Evolutionary conservation across 1,140 invertebrate genomes (phyloP).

Genomic region (Lineus longissimus): DNA sequence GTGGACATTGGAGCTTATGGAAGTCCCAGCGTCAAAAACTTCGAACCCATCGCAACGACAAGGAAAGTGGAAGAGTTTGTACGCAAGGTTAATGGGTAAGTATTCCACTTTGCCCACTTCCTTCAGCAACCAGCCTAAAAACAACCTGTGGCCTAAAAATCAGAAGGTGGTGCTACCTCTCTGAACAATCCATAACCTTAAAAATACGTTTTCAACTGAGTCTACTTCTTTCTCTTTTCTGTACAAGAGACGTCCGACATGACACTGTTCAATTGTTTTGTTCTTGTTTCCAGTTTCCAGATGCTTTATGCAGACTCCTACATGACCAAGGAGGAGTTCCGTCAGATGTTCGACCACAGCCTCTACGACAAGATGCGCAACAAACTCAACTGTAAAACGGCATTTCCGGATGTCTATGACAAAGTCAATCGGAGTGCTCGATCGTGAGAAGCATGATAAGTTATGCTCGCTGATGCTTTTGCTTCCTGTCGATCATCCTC

Average conservation of each 20-base stretch:
- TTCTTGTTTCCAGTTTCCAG: conserved; percentile 63
- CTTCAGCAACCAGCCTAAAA: too few relatives aligned
- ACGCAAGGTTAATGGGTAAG: conserved; percentile 63
- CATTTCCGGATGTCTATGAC: conserved; percentile 79
- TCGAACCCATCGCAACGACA: conserved; percentile 65
- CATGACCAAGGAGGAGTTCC: conserved; percentile 71
- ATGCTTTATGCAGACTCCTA: conserved; percentile 84
- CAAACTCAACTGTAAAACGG: conserved; percentile 62
- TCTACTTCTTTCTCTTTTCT: not conserved
- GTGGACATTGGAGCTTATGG: conserved; percentile 78
- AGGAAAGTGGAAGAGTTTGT: conserved; percentile 71
- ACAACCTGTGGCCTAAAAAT: too few relatives aligned
- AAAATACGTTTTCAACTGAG: not conserved
- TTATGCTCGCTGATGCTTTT: too few relatives aligned
- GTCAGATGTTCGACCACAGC: conserved; percentile 77
- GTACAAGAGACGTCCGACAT: too few relatives aligned
- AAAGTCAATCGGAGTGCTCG: conserved; percentile 71
- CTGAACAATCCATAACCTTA: too few relatives aligned
- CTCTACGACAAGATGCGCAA: conserved; percentile 71
- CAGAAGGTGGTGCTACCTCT: too few relatives aligned
- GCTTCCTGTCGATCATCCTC: too few relatives aligned
- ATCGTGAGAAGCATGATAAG: not conserved
- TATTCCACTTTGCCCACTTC: not conserved
- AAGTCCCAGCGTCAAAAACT: conserved; percentile 63
- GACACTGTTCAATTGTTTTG: not conserved